These are phyloP conservation scores for Poeciliopsis presidionis DNA, from an alignment of 2,797 vertebrate genomes.

Conservation along the genomic window DNA sequence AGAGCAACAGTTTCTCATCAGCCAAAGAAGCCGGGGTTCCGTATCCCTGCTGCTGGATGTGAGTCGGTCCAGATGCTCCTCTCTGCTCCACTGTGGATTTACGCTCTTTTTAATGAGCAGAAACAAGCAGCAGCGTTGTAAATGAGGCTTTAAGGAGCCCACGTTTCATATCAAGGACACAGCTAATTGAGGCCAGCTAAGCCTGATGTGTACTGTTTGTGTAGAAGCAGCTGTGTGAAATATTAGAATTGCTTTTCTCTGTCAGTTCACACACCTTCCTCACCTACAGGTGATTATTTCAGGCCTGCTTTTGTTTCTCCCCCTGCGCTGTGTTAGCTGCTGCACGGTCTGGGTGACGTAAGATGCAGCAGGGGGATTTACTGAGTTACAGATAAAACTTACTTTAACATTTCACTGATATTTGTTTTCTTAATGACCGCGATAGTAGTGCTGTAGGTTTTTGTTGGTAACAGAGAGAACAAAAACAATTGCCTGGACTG, in stretches of 20 bases:
- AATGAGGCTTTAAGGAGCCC: slow-evolving; percentile 45
- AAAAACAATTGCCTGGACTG: not conserved
- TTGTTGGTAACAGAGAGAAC: not conserved
- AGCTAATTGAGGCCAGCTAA: slow-evolving; percentile 48
- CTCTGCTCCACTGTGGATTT: slow-evolving; percentile 41
- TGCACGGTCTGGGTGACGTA: not conserved
- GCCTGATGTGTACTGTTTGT: slow-evolving; percentile 36
- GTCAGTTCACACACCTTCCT: slow-evolving; percentile 3
- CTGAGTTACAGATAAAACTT: not conserved
- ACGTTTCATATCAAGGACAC: slow-evolving; percentile 51
- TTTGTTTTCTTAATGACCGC: not conserved
- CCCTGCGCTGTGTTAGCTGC: not conserved
- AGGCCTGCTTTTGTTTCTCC: not conserved
- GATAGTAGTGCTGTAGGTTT: not conserved
- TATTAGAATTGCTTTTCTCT: not conserved
- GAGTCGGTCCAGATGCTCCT: slow-evolving; percentile 57
- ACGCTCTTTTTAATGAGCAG: slow-evolving; percentile 65
- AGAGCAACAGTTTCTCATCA: slow-evolving; percentile 6
- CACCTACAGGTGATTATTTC: not conserved
- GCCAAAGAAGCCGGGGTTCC: slow-evolving; percentile 22
- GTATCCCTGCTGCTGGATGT: slow-evolving; percentile 36
- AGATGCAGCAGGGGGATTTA: not conserved
- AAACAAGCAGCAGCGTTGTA: slow-evolving; percentile 42
- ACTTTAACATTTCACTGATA: not conserved
- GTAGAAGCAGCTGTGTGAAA: slow-evolving; percentile 16